These are phyloP conservation scores for Paramormyrops kingsleyae DNA, from an alignment of 2,113 vertebrate genomes.

Conservation along the genomic window DNA sequence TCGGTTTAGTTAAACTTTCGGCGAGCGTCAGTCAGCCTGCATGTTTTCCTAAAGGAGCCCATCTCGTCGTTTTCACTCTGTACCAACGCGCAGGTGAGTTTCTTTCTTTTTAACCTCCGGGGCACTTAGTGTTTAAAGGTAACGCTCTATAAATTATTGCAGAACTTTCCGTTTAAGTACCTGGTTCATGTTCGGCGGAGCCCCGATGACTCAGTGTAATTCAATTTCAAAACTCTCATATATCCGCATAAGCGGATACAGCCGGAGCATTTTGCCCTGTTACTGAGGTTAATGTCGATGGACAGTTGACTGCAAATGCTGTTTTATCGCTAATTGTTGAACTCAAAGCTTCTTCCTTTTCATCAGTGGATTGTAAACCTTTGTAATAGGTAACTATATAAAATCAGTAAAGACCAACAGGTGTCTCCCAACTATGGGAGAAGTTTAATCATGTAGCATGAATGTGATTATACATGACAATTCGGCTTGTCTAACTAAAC, in stretches of 20 bases:
- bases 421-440: not conserved
- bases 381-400: not conserved
- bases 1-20: not conserved
- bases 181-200: not conserved
- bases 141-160: not conserved
- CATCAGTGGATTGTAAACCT: not conserved
- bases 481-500: not conserved
- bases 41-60: not conserved
- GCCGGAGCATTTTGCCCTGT: not conserved
- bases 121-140: not conserved
- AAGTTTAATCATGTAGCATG: not conserved
- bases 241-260: not conserved
- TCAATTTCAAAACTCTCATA: not conserved
- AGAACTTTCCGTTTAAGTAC: not conserved
- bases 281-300: not conserved
- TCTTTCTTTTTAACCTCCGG: not conserved
- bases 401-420: not conserved
- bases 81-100: not conserved
- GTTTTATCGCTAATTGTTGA: not conserved
- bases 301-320: not conserved
- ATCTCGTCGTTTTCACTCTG: not conserved
- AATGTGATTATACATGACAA: not conserved
- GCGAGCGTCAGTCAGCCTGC: not conserved
- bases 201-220: not conserved
- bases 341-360: not conserved